These are phyloP conservation scores for Epicauta chinensis DNA, from an alignment of 1,140 invertebrate genomes.

Conservation along the genomic window DNA sequence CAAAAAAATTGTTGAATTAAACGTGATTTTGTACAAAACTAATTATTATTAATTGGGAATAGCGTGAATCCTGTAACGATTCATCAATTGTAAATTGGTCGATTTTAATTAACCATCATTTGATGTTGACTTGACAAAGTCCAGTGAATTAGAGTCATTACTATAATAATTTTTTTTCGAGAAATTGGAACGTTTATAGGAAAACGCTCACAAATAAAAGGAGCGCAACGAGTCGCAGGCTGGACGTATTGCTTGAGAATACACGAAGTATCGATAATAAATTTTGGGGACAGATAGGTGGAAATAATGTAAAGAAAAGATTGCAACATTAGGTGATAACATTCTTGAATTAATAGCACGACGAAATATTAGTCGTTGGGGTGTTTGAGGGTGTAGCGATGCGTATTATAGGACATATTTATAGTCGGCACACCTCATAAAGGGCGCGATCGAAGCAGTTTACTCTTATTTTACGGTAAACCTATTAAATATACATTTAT, in stretches of 20 bases:
- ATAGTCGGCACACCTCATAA: slow-evolving; percentile 22
- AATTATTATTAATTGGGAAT: no score
- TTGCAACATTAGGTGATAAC: neutral
- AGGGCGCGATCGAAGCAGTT: slow-evolving; percentile 19
- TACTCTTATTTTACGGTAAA: slow-evolving; percentile 28
- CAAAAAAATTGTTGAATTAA: no score
- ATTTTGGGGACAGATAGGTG: neutral
- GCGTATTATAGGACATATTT: slow-evolving; percentile 19
- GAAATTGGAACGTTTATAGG: neutral
- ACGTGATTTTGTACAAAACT: no score
- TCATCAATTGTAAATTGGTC: no score
- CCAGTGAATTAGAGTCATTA: slow-evolving; percentile 13
- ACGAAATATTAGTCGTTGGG: slow-evolving; percentile 1
- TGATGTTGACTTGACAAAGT: slow-evolving; percentile 2
- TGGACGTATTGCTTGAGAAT: slow-evolving; percentile 19
- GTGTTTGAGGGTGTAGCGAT: neutral
- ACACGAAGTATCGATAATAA: slow-evolving; percentile 4
- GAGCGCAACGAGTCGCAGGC: no score
- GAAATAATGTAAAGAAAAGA: no score
- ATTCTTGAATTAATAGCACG: slow-evolving; percentile 3
- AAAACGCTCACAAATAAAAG: no score
- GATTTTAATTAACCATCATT: slow-evolving; percentile 20
- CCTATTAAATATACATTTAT: slow-evolving; percentile 30
- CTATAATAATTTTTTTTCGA: slow-evolving; percentile 1
- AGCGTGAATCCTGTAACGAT: no score